A percentile compares a stretch with the other conserved stretches of the same genome.
These are phyloP conservation scores for Echiichthys vipera DNA, from an alignment of 2,797 vertebrate genomes.

Conservation along the genomic window DNA sequence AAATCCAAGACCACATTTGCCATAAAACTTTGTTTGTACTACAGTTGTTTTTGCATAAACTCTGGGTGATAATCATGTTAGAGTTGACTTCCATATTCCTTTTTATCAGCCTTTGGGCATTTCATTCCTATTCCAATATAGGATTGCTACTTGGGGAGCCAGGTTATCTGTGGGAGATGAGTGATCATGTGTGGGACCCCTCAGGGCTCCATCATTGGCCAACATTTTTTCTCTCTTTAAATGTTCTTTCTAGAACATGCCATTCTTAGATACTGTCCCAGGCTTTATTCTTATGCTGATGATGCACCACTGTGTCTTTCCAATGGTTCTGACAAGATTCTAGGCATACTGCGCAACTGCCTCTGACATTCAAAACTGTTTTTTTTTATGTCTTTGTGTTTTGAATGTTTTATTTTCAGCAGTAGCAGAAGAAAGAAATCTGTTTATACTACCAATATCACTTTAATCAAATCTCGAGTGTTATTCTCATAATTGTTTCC, in stretches of 20 bases:
- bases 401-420: too few relatives aligned
- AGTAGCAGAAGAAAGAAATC: too few relatives aligned
- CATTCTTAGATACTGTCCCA: not conserved
- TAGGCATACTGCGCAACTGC: not conserved
- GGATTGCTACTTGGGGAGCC: not conserved
- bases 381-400: too few relatives aligned
- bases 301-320: not conserved
- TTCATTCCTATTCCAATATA: conserved; percentile 3
- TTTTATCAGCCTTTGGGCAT: not conserved
- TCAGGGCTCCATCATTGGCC: conserved; percentile 9
- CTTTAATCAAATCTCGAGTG: too few relatives aligned
- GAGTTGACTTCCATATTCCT: not conserved
- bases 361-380: not conserved
- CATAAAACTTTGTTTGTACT: not conserved
- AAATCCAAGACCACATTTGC: not conserved
- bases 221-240: conserved; percentile 10
- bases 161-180: not conserved
- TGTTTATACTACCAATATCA: too few relatives aligned
- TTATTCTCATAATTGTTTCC: too few relatives aligned
- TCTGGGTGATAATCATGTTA: not conserved
- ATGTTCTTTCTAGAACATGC: not conserved
- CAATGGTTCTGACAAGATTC: not conserved
- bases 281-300: not conserved
- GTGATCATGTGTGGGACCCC: not conserved
- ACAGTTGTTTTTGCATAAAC: not conserved